Base-by-base conservation (phyloP, 2,797 vertebrate species). In the Sebastes elongatus region DNA sequence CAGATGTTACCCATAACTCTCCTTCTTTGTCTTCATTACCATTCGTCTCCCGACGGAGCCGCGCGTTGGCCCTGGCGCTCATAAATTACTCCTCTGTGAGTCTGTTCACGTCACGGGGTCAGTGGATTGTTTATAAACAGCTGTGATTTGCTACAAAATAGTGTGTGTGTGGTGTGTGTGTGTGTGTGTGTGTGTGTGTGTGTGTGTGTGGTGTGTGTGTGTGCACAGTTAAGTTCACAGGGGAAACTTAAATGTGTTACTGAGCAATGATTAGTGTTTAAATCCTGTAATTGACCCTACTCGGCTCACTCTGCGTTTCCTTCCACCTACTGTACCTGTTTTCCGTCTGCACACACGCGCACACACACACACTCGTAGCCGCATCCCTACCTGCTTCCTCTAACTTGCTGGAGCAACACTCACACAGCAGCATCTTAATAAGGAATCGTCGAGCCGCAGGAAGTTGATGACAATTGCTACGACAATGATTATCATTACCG, bases 1-100 rank as follows among this genome's bases (percentile, higher is more conserved):
- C 94, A 95, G 90, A 94, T 94, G 92, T 93, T 93, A 74, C 88
- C 88, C 90, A 88, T 90, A 91, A 89, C 88, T 92, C 91, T 88
- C 69, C 80, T 85, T 85, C 90, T 91, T 84, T 87, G 85, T 94
- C 91, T 92, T 93, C 92, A 94, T 94, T 92, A 93, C 73, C 88
- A 91, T 93, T 88, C 85, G 61, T 92, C 90, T 87, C 86, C 72
- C 68, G 8, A 65, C 46, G 56, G 85, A 78, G 72, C 60, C 14
- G 14, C 35, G 3, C 67, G 4, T 55, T 79, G 81, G 88, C 87
- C 80, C 70, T 4, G 0, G 27, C 35, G 81, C 84, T 89, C 90
- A 84, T 89, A 84, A 90, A 93, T 90, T 76, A 90, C 85, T 88
- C 91, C 90, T 84, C 66, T 7, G 86, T 61, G 89, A 88, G 84